These are phyloP conservation scores for Micromussa lordhowensis DNA, from an alignment of 92 coral and sea anemone genomes.

Conservation along the genomic window DNA sequence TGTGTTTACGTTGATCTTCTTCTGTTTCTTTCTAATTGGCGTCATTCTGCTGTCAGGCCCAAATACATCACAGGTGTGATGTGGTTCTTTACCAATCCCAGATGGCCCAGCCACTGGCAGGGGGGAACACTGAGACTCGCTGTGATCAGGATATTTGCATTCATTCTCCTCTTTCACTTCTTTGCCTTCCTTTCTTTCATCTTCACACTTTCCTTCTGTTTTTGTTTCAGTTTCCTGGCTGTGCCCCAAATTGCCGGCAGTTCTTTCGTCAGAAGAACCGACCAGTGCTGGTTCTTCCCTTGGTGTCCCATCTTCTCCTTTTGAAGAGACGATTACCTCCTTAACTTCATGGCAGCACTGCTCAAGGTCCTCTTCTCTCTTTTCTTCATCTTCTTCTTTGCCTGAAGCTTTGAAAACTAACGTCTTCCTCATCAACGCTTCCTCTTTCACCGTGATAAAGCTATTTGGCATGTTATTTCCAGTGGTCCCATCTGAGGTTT, in stretches of 20 bases:
- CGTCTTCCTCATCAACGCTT: not conserved
- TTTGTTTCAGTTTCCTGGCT: not conserved
- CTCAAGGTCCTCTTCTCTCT: not conserved
- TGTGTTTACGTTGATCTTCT: not conserved
- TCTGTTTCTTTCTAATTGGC: not conserved
- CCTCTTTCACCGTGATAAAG: not conserved
- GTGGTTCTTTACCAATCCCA: not conserved
- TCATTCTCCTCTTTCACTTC: not conserved
- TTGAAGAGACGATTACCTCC: not conserved
- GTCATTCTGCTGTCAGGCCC: not conserved
- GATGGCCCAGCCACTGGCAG: not conserved
- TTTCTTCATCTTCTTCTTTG: not conserved
- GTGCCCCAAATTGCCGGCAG: not conserved
- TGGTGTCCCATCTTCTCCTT: not conserved
- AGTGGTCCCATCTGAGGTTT: not conserved
- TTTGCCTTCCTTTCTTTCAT: not conserved
- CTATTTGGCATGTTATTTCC: not conserved
- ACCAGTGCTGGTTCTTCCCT: not conserved
- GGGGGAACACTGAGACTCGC: too few species aligned
- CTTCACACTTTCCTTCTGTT: not conserved
- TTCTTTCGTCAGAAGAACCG: not conserved
- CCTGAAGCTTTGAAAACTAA: not conserved
- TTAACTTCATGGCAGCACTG: not conserved
- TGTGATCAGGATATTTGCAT: not conserved
- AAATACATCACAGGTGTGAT: not conserved